Evolutionary conservation across 1,140 invertebrate species (phyloP).

Genomic region (Polyergus mexicanus): DNA sequence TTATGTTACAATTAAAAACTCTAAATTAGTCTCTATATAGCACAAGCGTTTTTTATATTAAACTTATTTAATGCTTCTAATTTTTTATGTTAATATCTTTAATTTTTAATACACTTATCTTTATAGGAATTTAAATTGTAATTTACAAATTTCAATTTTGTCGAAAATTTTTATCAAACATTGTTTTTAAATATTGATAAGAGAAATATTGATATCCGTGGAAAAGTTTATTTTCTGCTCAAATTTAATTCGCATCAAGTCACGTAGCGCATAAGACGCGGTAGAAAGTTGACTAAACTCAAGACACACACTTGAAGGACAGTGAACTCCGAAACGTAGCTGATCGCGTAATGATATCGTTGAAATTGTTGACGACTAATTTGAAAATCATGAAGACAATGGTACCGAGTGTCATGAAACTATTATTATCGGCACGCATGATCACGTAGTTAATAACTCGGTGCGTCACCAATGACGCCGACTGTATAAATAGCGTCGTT

Average conservation of each 20-base stretch:
- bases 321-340: conserved; percentile 15
- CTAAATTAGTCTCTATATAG: too few species aligned
- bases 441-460: conserved; percentile 20
- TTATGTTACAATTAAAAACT: too few species aligned
- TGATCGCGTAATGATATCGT: background rate
- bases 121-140: too few species aligned
- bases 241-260: conserved; percentile 1
- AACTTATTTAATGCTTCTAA: too few species aligned
- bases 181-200: too few species aligned
- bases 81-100: too few species aligned
- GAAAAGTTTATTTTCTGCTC: too few species aligned
- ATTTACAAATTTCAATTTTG: too few species aligned
- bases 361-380: conserved; percentile 5
- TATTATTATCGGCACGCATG: conserved; percentile 37
- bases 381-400: conserved; percentile 37
- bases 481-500: conserved; percentile 11
- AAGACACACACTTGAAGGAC: background rate
- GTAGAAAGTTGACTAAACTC: conserved; percentile 17
- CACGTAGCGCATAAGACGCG: background rate
- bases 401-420: conserved; percentile 25
- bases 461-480: conserved; percentile 20
- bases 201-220: too few species aligned
- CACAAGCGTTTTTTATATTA: too few species aligned
- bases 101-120: too few species aligned
- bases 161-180: too few species aligned